Evolutionary conservation across 1,140 invertebrate genomes (phyloP), one percentile per base, ranked within the genome.

Genomic region (Phthorimaea operculella): DNA sequence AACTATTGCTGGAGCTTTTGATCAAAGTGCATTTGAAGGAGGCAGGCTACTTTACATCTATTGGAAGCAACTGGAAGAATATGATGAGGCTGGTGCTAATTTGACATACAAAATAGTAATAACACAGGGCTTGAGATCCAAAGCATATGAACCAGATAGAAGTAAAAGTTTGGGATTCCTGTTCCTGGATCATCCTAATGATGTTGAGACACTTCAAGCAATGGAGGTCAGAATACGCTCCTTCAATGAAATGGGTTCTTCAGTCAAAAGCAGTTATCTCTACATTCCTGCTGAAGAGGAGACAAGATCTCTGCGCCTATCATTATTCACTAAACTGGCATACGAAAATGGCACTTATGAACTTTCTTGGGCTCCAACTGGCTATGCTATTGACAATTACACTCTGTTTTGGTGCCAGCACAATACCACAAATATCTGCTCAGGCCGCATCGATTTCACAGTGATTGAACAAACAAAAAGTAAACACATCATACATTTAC

Each of bases 341-440:
- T 91, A 89, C 74, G 87, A 89, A 42, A 85, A 87, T 69, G 89
- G 90, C 21, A 79, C 88, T 4, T 93, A 92, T 75, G 90, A 92
- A 69, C 76, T 93, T 14, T 91, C 90, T 28, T 94, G 92, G 92
- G 87, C 89, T 53, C 79, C 82, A 33, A 88, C 73, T 14, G 58
- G 21, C 17, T 39, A 75, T 51, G 68, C 76, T 47, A 74, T 85
- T 42, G 74, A 87, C 44, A 79, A 79, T 58, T 94, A 92, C 59
- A 93, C 93, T 3, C 87, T 94, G 21, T 94, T 92, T 70, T 93
- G 91, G 90, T 93, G 92, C 72, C 87, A 79, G 45, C 67, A 82
- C 28, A 81, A 83, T 63, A 62, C 60, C 17, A 81, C 75, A 45
- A 67, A 74, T 51, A 67, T 77, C 58, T 85, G 82, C 70, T 55